These are phyloP conservation scores for Drosophila tristis DNA, from an alignment of 1,140 invertebrate species.

Conservation along the genomic window DNA sequence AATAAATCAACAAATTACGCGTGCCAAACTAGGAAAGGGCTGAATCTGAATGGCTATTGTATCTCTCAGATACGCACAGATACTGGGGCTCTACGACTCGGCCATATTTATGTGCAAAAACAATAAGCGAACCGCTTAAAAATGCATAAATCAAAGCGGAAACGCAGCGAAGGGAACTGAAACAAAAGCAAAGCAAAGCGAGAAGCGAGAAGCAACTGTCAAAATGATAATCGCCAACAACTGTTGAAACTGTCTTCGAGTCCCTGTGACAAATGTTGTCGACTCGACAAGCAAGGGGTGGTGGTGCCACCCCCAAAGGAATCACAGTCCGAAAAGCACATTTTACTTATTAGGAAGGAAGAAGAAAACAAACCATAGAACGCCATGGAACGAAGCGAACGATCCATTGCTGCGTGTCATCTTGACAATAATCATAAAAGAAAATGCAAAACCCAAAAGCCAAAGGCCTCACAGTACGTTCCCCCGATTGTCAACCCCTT, in stretches of 20 bases:
- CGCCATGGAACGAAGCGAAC: conserved; percentile 25
- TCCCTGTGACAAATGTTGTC: conserved; percentile 71
- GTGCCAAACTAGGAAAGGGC: conserved; percentile 56
- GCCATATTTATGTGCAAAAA: conserved; percentile 75
- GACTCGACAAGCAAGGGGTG: conserved; percentile 14
- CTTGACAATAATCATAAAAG: conserved; percentile 74
- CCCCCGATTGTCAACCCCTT: conserved; percentile 60
- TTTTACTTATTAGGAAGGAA: conserved; percentile 71
- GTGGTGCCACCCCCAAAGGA: neutral
- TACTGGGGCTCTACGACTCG: conserved; percentile 7
- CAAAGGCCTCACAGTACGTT: conserved; percentile 34
- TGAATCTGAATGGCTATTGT: conserved; percentile 25
- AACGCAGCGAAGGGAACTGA: conserved; percentile 63
- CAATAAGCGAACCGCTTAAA: conserved; percentile 84
- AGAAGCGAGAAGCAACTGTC: conserved; percentile 60
- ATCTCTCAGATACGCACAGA: conserved; percentile 49
- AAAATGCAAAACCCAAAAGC: conserved; percentile 76
- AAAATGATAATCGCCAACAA: conserved; percentile 84
- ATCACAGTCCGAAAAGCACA: conserved; percentile 64
- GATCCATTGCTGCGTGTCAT: conserved; percentile 39
- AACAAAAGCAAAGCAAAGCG: conserved; percentile 47
- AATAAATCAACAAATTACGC: conserved; percentile 82
- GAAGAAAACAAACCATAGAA: neutral
- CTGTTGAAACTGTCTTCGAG: conserved; percentile 72
- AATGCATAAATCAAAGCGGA: conserved; percentile 80